These are phyloP conservation scores for Tipula lateralis DNA, from an alignment of 2,888 invertebrate species.

Conservation along the genomic window DNA sequence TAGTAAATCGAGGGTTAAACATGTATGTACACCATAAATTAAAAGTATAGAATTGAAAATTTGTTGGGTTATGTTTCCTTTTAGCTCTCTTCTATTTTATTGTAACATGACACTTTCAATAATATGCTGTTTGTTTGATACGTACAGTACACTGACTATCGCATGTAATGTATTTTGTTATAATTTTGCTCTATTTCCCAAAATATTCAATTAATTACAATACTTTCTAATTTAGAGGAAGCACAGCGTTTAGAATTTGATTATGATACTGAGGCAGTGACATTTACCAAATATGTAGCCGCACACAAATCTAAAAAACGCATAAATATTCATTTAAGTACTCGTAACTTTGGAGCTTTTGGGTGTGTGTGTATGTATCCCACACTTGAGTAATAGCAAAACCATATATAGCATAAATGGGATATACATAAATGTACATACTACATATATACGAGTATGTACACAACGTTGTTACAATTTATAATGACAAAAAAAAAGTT, in stretches of 20 bases:
- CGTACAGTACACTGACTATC: too few species aligned
- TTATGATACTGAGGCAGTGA: neutral
- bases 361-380: neutral
- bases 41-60: neutral
- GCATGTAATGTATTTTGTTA: too few species aligned
- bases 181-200: too few species aligned
- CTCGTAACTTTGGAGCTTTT: neutral
- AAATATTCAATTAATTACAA: too few species aligned
- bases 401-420: neutral
- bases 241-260: neutral
- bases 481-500: conserved; percentile 6
- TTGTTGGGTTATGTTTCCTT: neutral
- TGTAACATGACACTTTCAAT: neutral
- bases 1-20: neutral
- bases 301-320: neutral
- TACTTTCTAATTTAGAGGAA: neutral
- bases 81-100: neutral
- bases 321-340: neutral
- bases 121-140: neutral
- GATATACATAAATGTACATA: neutral
- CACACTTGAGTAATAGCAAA: neutral
- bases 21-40: neutral
- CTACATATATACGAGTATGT: neutral
- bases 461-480: neutral
- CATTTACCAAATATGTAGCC: neutral